Percentiles rank a stretch among this genome's conserved stretches.
Evolutionary conservation across 2,888 invertebrate genomes (phyloP).

Genomic region (Zaprionus bogoriensis): DNA sequence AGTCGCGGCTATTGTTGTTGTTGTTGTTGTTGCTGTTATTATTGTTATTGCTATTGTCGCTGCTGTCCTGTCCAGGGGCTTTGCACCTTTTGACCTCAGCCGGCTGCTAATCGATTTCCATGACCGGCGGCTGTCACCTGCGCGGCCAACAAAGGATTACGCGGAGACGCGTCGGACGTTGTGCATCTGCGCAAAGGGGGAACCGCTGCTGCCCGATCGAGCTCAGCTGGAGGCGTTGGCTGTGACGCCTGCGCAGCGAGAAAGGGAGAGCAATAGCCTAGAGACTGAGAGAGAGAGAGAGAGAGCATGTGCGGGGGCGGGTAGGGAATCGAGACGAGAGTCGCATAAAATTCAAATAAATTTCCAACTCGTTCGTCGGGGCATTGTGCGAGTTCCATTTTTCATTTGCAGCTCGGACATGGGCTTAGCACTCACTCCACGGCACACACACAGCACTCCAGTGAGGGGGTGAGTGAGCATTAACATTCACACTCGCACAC

Average conservation of each 20-base stretch:
- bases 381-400: conserved; percentile 75
- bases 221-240: conserved; percentile 46
- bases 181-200: conserved; percentile 52
- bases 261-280: not conserved
- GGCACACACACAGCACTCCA: no score
- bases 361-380: conserved; percentile 74
- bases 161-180: conserved; percentile 11
- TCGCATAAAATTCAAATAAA: conserved; percentile 81
- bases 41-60: not conserved
- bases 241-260: conserved; percentile 54
- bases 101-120: conserved; percentile 65
- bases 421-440: no score
- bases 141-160: conserved; percentile 71
- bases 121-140: conserved; percentile 70
- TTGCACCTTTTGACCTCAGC: conserved; percentile 43
- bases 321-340: conserved; percentile 12
- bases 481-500: conserved; percentile 35
- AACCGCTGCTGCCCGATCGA: no score
- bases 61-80: conserved; percentile 1
- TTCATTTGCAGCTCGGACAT: conserved; percentile 59
- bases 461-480: conserved; percentile 46
- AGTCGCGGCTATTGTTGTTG: conserved; percentile 1
- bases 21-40: not conserved
- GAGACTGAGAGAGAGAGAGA: not conserved
- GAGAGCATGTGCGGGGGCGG: not conserved